A percentile compares a stretch with the other conserved stretches of the same genome.
Evolutionary conservation across 1,140 invertebrate genomes (phyloP).

Genomic region (Drosophila guanche): DNA sequence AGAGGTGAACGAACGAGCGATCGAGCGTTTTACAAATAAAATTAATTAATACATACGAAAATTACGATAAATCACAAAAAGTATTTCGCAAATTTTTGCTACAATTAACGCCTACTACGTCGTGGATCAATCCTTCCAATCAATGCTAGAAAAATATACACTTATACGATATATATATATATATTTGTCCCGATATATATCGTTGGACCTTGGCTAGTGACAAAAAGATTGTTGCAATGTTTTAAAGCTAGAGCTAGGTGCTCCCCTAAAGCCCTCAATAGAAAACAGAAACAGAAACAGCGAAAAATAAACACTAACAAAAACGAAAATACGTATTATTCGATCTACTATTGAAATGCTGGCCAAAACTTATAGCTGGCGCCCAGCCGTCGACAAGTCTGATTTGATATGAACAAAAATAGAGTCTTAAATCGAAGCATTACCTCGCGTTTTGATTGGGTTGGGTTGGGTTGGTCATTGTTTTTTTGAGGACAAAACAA

Average conservation of each 20-base stretch:
- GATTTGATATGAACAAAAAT: constrained; percentile 44
- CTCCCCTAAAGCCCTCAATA: constrained; percentile 5
- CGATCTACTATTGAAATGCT: constrained; percentile 26
- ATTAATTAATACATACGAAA: constrained; percentile 55
- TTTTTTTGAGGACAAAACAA: constrained; percentile 35
- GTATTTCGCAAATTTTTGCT: constrained; percentile 73
- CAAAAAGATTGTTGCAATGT: constrained; percentile 34
- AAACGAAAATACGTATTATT: constrained; percentile 18
- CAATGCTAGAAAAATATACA: constrained; percentile 71
- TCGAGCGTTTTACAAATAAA: no score
- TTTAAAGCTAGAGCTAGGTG: constrained; percentile 34
- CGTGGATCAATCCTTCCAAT: constrained; percentile 12
- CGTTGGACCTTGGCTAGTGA: constrained; percentile 49
- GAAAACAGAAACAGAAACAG: constrained; percentile 13
- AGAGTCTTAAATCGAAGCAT: constrained; percentile 34
- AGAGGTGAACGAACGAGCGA: no score
- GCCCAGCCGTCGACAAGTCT: constrained; percentile 8
- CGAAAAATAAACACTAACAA: constrained; percentile 17
- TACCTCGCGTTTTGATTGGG: constrained; percentile 42
- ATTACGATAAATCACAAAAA: constrained; percentile 79
- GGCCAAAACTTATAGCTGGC: constrained; percentile 24
- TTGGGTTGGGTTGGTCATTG: constrained; percentile 60
- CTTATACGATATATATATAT: constrained; percentile 39
- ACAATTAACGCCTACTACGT: constrained; percentile 61
- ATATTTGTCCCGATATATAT: constrained; percentile 29